Conservation (phyloP, 2,113 vertebrate species). For the Malaclemys terrapin region DNA sequence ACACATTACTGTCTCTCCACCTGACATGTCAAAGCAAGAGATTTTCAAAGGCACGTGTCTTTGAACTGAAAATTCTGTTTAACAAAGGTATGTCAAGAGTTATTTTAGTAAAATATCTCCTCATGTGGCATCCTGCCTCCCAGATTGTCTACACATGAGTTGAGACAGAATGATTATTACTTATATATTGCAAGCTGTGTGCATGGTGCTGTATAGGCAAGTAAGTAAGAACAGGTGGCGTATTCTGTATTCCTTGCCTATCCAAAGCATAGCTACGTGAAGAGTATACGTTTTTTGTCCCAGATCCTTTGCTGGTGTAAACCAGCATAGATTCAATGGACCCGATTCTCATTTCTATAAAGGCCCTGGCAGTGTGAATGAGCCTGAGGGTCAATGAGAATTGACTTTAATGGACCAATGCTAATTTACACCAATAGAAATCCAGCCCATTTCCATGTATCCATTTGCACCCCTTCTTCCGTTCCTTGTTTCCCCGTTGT, state of each 20-base stretch:
- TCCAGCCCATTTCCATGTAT: neutral
- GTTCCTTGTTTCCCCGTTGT: neutral
- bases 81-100: conserved; percentile 37
- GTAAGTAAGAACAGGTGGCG: neutral
- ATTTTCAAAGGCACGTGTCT: conserved; percentile 33
- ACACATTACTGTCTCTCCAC: conserved; percentile 10
- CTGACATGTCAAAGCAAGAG: conserved; percentile 49
- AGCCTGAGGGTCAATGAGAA: neutral
- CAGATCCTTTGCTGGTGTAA: neutral
- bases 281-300: neutral
- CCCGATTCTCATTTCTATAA: neutral
- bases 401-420: neutral
- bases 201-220: neutral
- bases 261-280: neutral
- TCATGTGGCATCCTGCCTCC: neutral
- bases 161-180: neutral
- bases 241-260: neutral
- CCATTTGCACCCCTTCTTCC: neutral
- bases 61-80: conserved; percentile 37
- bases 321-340: neutral
- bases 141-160: neutral
- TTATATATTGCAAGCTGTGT: neutral
- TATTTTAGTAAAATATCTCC: conserved; percentile 5
- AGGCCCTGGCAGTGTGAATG: neutral
- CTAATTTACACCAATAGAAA: neutral